Percentiles rank a stretch among this genome's conserved stretches.
Conservation (phyloP, 2,888 invertebrate species). For the Phyllotreta striolata region DNA sequence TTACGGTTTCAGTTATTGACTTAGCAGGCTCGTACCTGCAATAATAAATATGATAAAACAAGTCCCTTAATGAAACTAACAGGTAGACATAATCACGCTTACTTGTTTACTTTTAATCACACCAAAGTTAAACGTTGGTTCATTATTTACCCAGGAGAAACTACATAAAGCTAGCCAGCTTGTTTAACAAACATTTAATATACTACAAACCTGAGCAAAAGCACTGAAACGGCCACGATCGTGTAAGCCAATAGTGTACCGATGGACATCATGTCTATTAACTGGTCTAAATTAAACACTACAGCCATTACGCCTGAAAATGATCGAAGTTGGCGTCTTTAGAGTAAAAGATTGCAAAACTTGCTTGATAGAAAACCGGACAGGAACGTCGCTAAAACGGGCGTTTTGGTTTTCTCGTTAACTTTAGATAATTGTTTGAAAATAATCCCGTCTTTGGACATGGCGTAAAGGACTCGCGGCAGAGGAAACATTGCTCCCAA, state of each 20-base stretch:
- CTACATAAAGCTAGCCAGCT: no score
- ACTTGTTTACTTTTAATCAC: no score
- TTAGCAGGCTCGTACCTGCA: constrained; percentile 47
- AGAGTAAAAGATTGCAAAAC: constrained; percentile 30
- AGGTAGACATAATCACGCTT: no score
- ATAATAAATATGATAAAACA: no score
- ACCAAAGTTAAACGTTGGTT: no score
- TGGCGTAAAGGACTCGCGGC: constrained; percentile 88
- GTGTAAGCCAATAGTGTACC: constrained; percentile 90
- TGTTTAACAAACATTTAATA: no score
- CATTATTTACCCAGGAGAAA: no score
- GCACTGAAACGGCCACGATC: constrained; percentile 89
- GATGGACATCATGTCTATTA: constrained; percentile 97
- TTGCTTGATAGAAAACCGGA: constrained; percentile 80
- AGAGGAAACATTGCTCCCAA: constrained; percentile 89
- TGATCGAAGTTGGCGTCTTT: no score
- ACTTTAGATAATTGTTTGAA: constrained; percentile 77
- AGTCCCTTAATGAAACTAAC: no score
- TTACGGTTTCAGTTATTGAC: constrained; percentile 35
- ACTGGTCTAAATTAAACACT: constrained; percentile 86
- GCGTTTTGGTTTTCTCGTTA: constrained; percentile 78
- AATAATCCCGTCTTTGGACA: constrained; percentile 88
- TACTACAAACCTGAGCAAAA: constrained; percentile 68
- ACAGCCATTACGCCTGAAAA: constrained; percentile 80
- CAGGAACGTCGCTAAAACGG: constrained; percentile 77